phyloP scores from a whole-genome alignment of 2,888 invertebrate genomes.

The Mythimna pallens region DNA sequence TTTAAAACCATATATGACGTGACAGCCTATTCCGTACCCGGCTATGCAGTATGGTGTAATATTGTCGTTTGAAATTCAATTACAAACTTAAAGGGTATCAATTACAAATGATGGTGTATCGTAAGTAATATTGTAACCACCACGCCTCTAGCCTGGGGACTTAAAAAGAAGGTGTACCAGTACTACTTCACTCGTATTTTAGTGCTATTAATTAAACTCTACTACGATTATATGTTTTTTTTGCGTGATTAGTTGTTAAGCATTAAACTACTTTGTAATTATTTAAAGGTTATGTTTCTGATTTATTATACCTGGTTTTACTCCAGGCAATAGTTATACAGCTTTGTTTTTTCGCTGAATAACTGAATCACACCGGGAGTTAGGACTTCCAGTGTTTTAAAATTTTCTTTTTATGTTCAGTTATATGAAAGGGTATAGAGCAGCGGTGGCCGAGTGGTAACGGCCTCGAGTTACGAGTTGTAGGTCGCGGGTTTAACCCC shows the following conservation, averaged over 20 bases:
- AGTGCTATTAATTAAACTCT: constrained; percentile 9
- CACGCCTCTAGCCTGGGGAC: constrained; percentile 32
- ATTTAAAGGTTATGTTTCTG: neutral
- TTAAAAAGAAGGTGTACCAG: constrained; percentile 30
- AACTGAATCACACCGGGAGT: too few species aligned
- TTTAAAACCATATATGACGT: neutral
- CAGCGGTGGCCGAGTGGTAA: too few species aligned
- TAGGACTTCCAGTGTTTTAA: too few species aligned
- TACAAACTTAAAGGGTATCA: constrained; percentile 36
- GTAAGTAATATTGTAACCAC: constrained; percentile 1
- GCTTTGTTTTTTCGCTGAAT: too few species aligned
- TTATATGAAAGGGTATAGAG: too few species aligned
- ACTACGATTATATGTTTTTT: neutral
- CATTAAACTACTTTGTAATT: neutral
- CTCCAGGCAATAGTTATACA: too few species aligned
- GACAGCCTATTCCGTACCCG: neutral
- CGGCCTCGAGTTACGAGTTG: too few species aligned
- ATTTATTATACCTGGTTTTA: neutral
- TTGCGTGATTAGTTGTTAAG: neutral
- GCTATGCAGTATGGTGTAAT: constrained; percentile 3
- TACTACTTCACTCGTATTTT: neutral
- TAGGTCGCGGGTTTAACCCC: too few species aligned
- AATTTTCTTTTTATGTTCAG: too few species aligned
- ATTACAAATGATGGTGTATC: constrained; percentile 34
- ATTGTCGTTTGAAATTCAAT: constrained; percentile 46